Evolutionary conservation across 1,140 invertebrate genomes (phyloP).

Genomic region (Formica exsecta): DNA sequence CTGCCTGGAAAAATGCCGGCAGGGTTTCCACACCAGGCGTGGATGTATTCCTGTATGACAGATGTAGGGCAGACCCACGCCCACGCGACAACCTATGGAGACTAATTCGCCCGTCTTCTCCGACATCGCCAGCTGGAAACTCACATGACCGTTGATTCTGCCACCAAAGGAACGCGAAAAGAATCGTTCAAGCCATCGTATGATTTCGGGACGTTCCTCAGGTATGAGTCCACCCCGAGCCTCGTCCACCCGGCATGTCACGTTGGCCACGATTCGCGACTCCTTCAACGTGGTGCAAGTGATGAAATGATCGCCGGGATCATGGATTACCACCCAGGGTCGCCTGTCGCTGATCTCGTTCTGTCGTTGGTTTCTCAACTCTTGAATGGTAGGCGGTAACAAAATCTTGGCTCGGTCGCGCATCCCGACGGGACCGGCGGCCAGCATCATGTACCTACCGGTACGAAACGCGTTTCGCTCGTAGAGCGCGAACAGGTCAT

Average conservation of each 20-base stretch:
- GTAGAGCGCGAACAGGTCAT: conserved; percentile 90
- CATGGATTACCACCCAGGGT: conserved; percentile 92
- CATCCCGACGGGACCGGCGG: conserved; percentile 90
- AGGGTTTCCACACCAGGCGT: conserved; percentile 88
- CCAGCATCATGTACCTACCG: conserved; percentile 91
- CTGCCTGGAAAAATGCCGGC: conserved; percentile 88
- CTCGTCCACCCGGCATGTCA: conserved; percentile 91
- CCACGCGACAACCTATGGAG: conserved; percentile 90
- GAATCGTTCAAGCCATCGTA: conserved; percentile 91
- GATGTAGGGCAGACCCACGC: conserved; percentile 92
- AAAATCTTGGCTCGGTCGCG: conserved; percentile 90
- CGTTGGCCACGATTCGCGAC: conserved; percentile 91
- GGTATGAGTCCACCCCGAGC: conserved; percentile 89
- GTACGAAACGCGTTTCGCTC: conserved; percentile 89
- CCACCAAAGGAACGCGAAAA: conserved; percentile 88
- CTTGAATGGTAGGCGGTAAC: conserved; percentile 88
- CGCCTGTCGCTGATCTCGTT: conserved; percentile 90
- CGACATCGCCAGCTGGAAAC: conserved; percentile 90
- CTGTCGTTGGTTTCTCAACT: conserved; percentile 88
- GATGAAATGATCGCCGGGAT: conserved; percentile 91
- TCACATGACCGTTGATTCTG: conserved; percentile 91
- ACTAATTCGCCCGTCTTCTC: conserved; percentile 84
- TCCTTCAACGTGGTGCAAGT: conserved; percentile 93
- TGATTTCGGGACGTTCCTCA: conserved; percentile 89
- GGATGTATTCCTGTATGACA: conserved; percentile 91